Evolutionary conservation across 2,888 invertebrate species (phyloP).

Genomic region (Caenorhabditis sp.): DNA sequence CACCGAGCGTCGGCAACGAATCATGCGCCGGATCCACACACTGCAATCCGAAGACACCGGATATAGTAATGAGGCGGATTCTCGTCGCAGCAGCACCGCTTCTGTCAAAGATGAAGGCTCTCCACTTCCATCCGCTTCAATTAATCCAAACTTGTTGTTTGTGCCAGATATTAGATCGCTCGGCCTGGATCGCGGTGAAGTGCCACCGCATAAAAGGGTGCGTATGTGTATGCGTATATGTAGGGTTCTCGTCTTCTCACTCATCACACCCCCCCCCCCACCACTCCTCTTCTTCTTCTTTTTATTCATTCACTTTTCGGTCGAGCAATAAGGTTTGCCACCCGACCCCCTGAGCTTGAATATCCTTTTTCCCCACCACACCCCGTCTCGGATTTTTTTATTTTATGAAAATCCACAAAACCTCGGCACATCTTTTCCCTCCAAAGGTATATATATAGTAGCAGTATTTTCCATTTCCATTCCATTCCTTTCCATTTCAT

Average conservation of each 20-base stretch:
- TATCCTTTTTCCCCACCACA: neutral
- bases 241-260: too few species aligned
- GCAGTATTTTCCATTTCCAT: too few species aligned
- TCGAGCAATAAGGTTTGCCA: slow-evolving; percentile 38
- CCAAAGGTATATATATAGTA: too few species aligned
- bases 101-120: slow-evolving; percentile 53
- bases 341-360: too few species aligned
- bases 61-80: slow-evolving; percentile 64
- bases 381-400: neutral
- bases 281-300: slow-evolving; percentile 8
- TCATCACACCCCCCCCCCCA: slow-evolving; percentile 9
- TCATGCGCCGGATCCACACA: slow-evolving; percentile 75
- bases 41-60: slow-evolving; percentile 72
- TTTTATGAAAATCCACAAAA: slow-evolving; percentile 54
- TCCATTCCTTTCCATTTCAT: too few species aligned
- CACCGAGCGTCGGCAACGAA: slow-evolving; percentile 70
- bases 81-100: slow-evolving; percentile 59
- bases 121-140: slow-evolving; percentile 56
- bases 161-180: slow-evolving; percentile 71
- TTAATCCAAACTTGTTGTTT: slow-evolving; percentile 69
- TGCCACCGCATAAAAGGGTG: slow-evolving; percentile 76
- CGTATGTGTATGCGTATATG: slow-evolving; percentile 20
- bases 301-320: slow-evolving; percentile 10
- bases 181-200: slow-evolving; percentile 69
- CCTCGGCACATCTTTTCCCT: slow-evolving; percentile 13